A percentile compares a stretch with the other conserved stretches of the same genome.
Conservation (phyloP, 1,140 invertebrate genomes). For the Drosophila neocordata region DNA sequence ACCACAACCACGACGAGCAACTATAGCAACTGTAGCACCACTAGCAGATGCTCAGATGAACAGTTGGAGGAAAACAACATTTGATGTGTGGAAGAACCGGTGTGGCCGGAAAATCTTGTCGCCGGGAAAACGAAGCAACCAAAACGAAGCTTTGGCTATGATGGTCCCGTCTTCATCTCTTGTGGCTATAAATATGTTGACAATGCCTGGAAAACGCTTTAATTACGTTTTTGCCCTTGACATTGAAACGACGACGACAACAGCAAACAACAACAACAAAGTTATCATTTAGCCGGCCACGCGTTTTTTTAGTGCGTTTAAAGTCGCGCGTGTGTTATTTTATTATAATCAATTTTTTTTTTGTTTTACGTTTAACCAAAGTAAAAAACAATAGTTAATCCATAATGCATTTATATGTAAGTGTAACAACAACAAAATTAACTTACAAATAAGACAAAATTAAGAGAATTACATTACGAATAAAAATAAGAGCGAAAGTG, state of each 20-base stretch:
- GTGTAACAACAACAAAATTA: slow-evolving; percentile 25
- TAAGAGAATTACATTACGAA: background rate
- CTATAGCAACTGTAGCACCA: slow-evolving; percentile 20
- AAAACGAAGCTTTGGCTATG: slow-evolving; percentile 29
- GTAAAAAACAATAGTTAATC: background rate
- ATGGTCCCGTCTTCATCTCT: slow-evolving; percentile 63
- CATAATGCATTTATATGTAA: slow-evolving; percentile 61
- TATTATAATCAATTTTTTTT: no score
- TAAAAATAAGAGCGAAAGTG: slow-evolving; percentile 61
- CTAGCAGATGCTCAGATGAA: slow-evolving; percentile 20
- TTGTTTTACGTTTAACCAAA: no score
- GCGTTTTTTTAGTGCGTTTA: slow-evolving; percentile 54
- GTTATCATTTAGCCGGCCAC: background rate
- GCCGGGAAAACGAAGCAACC: slow-evolving; percentile 64
- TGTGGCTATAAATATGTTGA: slow-evolving; percentile 75
- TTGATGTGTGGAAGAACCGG: slow-evolving; percentile 46
- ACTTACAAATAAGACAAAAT: background rate
- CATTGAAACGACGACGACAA: slow-evolving; percentile 59
- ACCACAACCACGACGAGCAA: slow-evolving; percentile 13
- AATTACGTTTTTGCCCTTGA: slow-evolving; percentile 81
- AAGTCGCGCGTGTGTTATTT: slow-evolving; percentile 20
- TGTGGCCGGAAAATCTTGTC: slow-evolving; percentile 78
- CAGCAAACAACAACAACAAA: slow-evolving; percentile 7
- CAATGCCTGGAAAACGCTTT: slow-evolving; percentile 72
- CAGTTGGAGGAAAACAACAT: slow-evolving; percentile 34